Evolutionary conservation across 2,888 invertebrate genomes (phyloP).

Genomic region (Sceliomorpha sp.): DNA sequence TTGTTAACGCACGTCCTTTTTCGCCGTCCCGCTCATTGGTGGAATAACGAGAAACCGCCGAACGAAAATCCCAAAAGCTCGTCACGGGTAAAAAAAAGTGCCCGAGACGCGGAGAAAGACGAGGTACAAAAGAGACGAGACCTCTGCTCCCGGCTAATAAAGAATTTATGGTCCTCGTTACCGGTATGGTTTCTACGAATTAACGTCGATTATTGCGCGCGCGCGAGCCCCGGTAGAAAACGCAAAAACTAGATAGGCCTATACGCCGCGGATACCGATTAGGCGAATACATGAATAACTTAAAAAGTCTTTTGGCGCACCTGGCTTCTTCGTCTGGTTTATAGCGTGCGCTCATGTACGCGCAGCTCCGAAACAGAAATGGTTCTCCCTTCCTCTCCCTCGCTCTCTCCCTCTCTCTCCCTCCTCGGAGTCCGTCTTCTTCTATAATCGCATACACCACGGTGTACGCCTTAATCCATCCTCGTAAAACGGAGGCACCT

Average conservation of each 20-base stretch:
- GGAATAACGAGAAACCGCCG: constrained; percentile 7
- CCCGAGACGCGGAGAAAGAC: constrained; percentile 18
- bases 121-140: constrained; percentile 53
- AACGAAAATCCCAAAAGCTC: constrained; percentile 1
- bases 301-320: constrained; percentile 70
- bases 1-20: constrained; percentile 55
- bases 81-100: constrained; percentile 12
- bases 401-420: no score
- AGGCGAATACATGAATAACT: constrained; percentile 80
- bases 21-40: constrained; percentile 54
- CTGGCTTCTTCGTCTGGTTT: constrained; percentile 61
- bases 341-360: constrained; percentile 13
- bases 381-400: no score
- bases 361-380: constrained; percentile 33
- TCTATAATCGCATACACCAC: constrained; percentile 34
- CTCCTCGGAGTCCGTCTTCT: constrained; percentile 27
- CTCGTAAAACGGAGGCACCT: constrained; percentile 22
- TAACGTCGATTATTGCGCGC: constrained; percentile 76
- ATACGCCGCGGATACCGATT: constrained; percentile 76
- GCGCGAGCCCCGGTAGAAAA: constrained; percentile 64
- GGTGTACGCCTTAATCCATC: constrained; percentile 28
- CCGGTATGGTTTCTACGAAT: constrained; percentile 78
- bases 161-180: constrained; percentile 79
- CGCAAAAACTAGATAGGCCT: constrained; percentile 67
- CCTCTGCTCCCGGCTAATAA: constrained; percentile 72